phyloP scores from a whole-genome alignment of 2,797 vertebrate species.

The Bradypodion pumilum region DNA sequence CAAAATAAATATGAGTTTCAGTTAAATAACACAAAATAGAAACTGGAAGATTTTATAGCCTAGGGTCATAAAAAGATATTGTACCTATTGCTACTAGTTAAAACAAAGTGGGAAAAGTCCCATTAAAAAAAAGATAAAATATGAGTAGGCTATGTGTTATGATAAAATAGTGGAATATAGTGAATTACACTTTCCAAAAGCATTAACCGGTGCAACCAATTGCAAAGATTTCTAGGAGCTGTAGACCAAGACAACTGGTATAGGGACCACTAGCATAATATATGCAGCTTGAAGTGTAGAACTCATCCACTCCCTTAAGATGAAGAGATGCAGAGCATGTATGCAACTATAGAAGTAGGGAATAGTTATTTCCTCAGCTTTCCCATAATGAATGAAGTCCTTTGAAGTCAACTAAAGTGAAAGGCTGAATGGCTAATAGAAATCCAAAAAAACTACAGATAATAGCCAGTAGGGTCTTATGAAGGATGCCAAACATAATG shows the following conservation, averaged over 20 bases:
- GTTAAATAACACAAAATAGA: too few species aligned
- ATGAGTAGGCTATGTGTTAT: background rate
- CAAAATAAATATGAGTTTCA: too few species aligned
- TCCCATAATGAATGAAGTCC: background rate
- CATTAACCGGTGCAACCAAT: too few species aligned
- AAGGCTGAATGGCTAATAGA: background rate
- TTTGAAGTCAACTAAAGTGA: background rate
- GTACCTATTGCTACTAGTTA: background rate
- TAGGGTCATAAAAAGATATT: too few species aligned
- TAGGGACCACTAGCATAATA: background rate
- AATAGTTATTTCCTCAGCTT: background rate
- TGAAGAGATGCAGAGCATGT: background rate
- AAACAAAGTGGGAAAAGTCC: too few species aligned
- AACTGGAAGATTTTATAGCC: too few species aligned
- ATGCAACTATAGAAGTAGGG: background rate
- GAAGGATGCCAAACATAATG: background rate
- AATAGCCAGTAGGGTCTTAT: background rate
- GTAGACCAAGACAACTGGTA: too few species aligned
- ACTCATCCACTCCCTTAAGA: too few species aligned
- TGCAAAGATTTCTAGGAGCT: too few species aligned
- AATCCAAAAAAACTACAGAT: background rate
- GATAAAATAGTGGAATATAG: too few species aligned
- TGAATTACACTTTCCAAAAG: too few species aligned
- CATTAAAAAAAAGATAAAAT: background rate
- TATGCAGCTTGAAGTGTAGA: background rate